phyloP scores from a whole-genome alignment of 2,888 invertebrate genomes.

The Drosophila eohydei region DNA sequence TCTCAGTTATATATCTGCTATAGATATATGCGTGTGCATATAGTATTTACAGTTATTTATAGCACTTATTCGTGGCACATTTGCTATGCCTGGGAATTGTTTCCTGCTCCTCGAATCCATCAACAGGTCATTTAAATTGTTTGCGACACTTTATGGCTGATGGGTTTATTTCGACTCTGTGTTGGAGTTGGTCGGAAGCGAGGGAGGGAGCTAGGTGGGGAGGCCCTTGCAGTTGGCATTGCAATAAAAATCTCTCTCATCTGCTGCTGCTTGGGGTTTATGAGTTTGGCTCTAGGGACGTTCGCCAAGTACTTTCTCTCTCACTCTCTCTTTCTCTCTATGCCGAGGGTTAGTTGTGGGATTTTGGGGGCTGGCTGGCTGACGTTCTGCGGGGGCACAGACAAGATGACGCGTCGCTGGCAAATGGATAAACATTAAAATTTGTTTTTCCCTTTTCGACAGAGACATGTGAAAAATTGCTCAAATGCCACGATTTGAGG shows the following conservation, averaged over 20 bases:
- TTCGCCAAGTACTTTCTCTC: constrained; percentile 33
- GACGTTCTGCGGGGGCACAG: constrained; percentile 13
- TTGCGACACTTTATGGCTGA: constrained; percentile 69
- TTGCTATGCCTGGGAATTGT: constrained; percentile 8
- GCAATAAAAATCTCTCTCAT: constrained; percentile 55
- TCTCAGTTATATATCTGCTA: not conserved
- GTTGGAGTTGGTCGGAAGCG: constrained; percentile 8
- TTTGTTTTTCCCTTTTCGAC: constrained; percentile 41
- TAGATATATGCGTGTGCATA: not conserved
- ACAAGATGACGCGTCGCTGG: constrained; percentile 45
- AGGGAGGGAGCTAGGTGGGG: not conserved
- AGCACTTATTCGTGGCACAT: constrained; percentile 8
- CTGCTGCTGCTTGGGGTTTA: constrained; percentile 16
- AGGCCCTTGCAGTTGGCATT: constrained; percentile 22
- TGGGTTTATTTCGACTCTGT: constrained; percentile 61
- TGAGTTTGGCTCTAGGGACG: constrained; percentile 51
- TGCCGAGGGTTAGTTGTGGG: constrained; percentile 3
- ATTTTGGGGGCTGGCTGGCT: constrained; percentile 1
- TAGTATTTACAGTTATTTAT: constrained; percentile 2
- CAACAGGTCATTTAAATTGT: constrained; percentile 61
- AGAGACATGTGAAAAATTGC: constrained; percentile 63
- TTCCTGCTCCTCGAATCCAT: constrained; percentile 33
- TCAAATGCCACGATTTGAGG: constrained; percentile 63
- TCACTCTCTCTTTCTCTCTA: not conserved
- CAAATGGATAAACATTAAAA: constrained; percentile 58